Percentiles rank a stretch among this genome's conserved stretches.
phyloP scores from a whole-genome alignment of 1,140 invertebrate genomes.

The Sweltsa coloradensis region DNA sequence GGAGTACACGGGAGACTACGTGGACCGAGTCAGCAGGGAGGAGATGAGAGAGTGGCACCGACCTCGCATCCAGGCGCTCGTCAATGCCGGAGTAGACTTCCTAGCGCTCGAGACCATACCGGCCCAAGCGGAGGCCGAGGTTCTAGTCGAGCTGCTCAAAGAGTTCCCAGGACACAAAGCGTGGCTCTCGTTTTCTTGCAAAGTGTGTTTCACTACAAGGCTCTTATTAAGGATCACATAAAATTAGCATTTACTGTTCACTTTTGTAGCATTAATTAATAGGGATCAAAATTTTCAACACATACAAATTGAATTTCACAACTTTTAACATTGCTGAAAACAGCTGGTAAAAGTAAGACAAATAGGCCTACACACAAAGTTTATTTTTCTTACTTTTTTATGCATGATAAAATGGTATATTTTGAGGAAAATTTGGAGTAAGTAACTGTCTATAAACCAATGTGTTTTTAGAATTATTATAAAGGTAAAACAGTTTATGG shows the following conservation, averaged over 20 bases:
- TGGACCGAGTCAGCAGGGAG: slow-evolving; percentile 41
- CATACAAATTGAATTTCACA: slow-evolving; percentile 8
- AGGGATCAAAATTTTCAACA: too few relatives aligned
- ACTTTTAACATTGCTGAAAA: slow-evolving; percentile 10
- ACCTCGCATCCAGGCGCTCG: slow-evolving; percentile 56
- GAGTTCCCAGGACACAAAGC: slow-evolving; percentile 58
- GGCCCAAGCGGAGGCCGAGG: slow-evolving; percentile 65
- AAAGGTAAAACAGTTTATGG: too few relatives aligned
- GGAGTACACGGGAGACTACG: slow-evolving; percentile 79
- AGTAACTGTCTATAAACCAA: too few relatives aligned
- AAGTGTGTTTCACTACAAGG: slow-evolving; percentile 42
- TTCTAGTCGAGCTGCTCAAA: slow-evolving; percentile 57
- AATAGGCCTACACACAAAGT: too few relatives aligned
- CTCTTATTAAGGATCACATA: not conserved
- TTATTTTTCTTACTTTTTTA: too few relatives aligned
- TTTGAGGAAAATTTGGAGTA: too few relatives aligned
- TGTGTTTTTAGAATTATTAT: too few relatives aligned
- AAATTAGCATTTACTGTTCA: not conserved
- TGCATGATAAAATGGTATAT: too few relatives aligned
- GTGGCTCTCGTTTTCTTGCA: slow-evolving; percentile 77
- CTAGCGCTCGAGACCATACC: slow-evolving; percentile 86
- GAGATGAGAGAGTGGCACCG: slow-evolving; percentile 69
- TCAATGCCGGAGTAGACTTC: slow-evolving; percentile 66
- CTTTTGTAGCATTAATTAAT: slow-evolving; percentile 2
- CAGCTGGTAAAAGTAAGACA: too few relatives aligned